phyloP scores from a whole-genome alignment of 2,113 vertebrate genomes.

The Oplegnathus fasciatus region DNA sequence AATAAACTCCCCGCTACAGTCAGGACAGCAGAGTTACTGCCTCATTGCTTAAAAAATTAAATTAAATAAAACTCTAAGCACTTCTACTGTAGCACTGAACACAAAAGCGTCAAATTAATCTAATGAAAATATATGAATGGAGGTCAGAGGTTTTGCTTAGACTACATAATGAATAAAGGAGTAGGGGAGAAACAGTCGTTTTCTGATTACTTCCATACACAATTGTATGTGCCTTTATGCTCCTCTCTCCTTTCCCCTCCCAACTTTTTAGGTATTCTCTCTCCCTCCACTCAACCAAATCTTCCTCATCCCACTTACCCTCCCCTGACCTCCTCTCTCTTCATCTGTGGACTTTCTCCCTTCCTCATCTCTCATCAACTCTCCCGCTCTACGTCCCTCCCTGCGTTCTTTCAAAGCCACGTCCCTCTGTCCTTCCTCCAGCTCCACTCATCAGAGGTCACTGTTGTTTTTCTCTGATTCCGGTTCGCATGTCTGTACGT shows the following conservation, averaged over 20 bases:
- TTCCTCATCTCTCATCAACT: conserved; percentile 34
- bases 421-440: conserved; percentile 43
- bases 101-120: background rate
- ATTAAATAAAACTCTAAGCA: background rate
- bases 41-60: background rate
- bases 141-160: background rate
- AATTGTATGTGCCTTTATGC: background rate
- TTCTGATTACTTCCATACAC: background rate
- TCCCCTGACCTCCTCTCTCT: conserved; percentile 35
- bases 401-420: conserved; percentile 42
- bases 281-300: conserved; percentile 8
- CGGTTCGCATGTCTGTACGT: background rate
- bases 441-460: conserved; percentile 49
- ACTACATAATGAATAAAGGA: too few relatives aligned
- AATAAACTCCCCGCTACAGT: background rate
- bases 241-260: background rate
- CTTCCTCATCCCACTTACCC: conserved; percentile 27
- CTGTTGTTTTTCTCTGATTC: conserved; percentile 46
- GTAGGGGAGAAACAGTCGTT: background rate
- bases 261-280: background rate
- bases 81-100: background rate
- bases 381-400: conserved; percentile 13
- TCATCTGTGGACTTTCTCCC: conserved; percentile 30
- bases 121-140: background rate
- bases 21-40: background rate